phyloP scores from a whole-genome alignment of 2,113 vertebrate genomes.

The Limanda limanda region DNA sequence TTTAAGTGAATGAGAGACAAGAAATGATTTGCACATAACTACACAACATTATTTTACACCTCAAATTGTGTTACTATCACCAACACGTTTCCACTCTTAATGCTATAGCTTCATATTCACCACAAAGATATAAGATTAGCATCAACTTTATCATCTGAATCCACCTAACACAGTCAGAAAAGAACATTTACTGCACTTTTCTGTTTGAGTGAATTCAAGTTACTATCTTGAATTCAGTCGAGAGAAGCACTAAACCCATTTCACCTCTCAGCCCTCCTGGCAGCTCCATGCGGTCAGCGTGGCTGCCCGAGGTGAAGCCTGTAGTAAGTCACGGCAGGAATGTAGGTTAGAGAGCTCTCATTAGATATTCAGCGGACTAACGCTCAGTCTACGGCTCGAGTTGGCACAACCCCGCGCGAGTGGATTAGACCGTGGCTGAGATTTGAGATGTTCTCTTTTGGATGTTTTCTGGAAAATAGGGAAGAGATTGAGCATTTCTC shows the following conservation, averaged over 20 bases:
- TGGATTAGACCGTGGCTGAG: constrained; percentile 68
- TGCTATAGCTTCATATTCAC: too few species aligned
- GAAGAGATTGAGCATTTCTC: constrained; percentile 63
- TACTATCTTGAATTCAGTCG: neutral
- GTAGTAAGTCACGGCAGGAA: constrained; percentile 49
- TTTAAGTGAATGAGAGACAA: too few species aligned
- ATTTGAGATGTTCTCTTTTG: constrained; percentile 67
- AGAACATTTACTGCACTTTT: too few species aligned
- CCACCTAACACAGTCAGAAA: too few species aligned
- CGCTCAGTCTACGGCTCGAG: constrained; percentile 49
- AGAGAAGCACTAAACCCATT: neutral
- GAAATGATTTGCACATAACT: too few species aligned
- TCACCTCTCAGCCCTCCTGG: constrained; percentile 22
- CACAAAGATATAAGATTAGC: too few species aligned
- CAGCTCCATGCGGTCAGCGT: constrained; percentile 3
- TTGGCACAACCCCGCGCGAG: constrained; percentile 52
- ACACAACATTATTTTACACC: too few species aligned
- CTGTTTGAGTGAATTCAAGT: neutral
- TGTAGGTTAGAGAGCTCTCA: constrained; percentile 68
- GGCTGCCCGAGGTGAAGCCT: neutral
- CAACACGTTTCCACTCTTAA: too few species aligned
- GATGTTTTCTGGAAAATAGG: constrained; percentile 54
- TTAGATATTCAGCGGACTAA: constrained; percentile 67
- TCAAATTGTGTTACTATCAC: too few species aligned
- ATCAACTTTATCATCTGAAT: too few species aligned